Conservation (phyloP, 2,888 invertebrate species). For the Acrocera orbiculus region DNA sequence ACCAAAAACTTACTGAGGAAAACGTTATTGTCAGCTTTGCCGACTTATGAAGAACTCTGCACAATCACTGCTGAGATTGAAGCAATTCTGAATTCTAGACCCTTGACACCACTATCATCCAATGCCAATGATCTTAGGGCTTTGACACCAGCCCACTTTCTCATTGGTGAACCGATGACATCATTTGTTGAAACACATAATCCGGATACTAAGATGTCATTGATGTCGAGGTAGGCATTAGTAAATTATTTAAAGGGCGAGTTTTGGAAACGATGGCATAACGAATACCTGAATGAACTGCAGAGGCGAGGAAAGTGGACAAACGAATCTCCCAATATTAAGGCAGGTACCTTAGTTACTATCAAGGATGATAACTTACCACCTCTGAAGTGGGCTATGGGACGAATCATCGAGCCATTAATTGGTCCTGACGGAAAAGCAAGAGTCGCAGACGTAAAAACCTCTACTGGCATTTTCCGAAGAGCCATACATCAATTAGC, state of each 20-base stretch:
- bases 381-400: not conserved
- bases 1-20: not conserved
- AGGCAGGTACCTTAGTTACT: not conserved
- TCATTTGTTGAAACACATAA: not conserved
- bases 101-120: not conserved
- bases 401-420: slow-evolving; percentile 7
- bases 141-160: not conserved
- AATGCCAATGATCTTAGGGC: not conserved
- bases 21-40: not conserved
- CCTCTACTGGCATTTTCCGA: not conserved
- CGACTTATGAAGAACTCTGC: not conserved
- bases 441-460: slow-evolving; percentile 4
- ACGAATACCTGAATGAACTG: not conserved
- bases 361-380: not conserved
- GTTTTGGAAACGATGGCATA: not conserved
- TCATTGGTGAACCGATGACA: not conserved
- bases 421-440: slow-evolving; percentile 14
- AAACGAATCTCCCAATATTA: not conserved
- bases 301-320: not conserved
- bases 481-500: too few relatives aligned
- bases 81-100: not conserved
- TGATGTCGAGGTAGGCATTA: not conserved
- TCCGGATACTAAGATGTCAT: not conserved
- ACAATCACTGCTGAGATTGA: not conserved
- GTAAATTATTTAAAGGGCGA: not conserved